Percentiles rank a stretch among this genome's conserved stretches.
These are phyloP conservation scores for Pelochelys cantorii DNA, from an alignment of 2,797 vertebrate species.

Conservation along the genomic window DNA sequence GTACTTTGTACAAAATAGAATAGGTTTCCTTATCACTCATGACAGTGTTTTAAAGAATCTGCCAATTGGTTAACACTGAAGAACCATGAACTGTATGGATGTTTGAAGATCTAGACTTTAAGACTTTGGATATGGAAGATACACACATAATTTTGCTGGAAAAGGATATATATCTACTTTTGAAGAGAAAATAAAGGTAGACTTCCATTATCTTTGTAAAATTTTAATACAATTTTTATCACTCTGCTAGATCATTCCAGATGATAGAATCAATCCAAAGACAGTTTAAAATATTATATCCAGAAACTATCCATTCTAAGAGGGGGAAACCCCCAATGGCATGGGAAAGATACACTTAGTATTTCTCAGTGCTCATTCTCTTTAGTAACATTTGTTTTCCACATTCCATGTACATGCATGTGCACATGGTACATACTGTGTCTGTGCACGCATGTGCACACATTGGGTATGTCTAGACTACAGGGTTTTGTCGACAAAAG, in stretches of 20 bases:
- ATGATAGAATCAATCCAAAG: background rate
- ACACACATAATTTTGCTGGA: background rate
- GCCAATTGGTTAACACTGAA: background rate
- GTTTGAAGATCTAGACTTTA: background rate
- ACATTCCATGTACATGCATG: background rate
- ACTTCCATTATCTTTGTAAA: background rate
- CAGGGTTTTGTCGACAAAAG: too few relatives aligned
- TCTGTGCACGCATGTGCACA: background rate
- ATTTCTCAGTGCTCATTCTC: background rate
- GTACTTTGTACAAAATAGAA: background rate
- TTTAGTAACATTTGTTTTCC: background rate
- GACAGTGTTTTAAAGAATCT: background rate
- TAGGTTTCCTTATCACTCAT: background rate
- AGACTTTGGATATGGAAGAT: accelerated
- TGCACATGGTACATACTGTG: background rate
- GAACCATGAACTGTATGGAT: background rate
- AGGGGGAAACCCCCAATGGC: background rate
- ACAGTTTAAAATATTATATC: background rate
- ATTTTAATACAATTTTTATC: background rate
- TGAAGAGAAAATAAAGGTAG: background rate
- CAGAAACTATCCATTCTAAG: background rate
- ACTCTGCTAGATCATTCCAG: background rate
- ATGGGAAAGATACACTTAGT: background rate
- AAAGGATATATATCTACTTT: background rate
- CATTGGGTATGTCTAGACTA: too few relatives aligned